Base-by-base conservation (phyloP, 2,888 invertebrate species). In the Drosophila multiciliata region DNA sequence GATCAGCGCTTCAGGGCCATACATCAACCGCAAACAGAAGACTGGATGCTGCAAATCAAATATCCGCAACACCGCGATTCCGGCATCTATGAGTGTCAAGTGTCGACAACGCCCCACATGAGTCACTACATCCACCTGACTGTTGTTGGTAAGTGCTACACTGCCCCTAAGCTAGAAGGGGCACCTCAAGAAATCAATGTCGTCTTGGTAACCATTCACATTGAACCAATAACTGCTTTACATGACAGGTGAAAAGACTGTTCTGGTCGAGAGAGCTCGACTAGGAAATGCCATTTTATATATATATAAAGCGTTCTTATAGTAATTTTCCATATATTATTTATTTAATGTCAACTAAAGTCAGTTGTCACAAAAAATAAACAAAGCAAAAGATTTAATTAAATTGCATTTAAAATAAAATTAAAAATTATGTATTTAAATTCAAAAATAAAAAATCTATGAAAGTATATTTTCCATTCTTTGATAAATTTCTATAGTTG, bases 71-170 rank as follows among this genome's bases (percentile, higher is more conserved):
- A 97, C 92, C 95, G 97, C 82, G 98, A 98, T 72, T 93, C 93
- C 2, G 98, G 98, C 72, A 96, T 97, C 88, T 98, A 98, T 94
- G 98, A 98, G 94, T 98, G 98, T 93, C 98, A 98, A 94, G 97
- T 98, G 92, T 97, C 97, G 84, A 98, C 98, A 74, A 97, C 97
- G 68, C 98, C 98, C 29, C 98, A 98, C 91, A 96, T 97, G 95
- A 97, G 97, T 91, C 98, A 98, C 93, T 97, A 97, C 92, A 96
- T 98, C 92, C 96, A 97, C 93, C 95, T 98, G 84, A 96, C 96
- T 90, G 98, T 98, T 85, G 97, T 98, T 87, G 98, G 98, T 98
- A 93, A 96, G 97, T 76, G 17, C 1, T 8, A 4, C 1, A 8
- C 23, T 2, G 23, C 7, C 20, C 1, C 15, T 3, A 23, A 45